Conservation (phyloP, 1,140 invertebrate genomes). For the Leptestheria dahalacensis region DNA sequence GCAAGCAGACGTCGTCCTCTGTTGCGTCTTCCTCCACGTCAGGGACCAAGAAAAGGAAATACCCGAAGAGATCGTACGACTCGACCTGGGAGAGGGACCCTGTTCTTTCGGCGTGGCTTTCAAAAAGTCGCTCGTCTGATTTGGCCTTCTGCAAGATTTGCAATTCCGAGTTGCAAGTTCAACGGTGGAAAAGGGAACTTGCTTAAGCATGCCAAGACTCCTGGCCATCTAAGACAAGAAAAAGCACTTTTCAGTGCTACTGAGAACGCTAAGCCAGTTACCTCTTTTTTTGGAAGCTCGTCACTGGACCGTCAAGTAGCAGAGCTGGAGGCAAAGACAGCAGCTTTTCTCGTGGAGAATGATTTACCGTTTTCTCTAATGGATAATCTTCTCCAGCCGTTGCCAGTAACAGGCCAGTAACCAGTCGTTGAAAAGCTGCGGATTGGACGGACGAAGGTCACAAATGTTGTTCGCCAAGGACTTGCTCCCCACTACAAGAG, state of each 20-base stretch:
- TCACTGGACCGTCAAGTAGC: background rate
- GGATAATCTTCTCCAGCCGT: background rate
- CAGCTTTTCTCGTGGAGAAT: background rate
- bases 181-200: background rate
- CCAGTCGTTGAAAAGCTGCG: background rate
- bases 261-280: background rate
- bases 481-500: background rate
- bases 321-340: slow-evolving; percentile 2
- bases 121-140: background rate
- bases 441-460: background rate
- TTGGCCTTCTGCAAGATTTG: background rate
- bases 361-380: slow-evolving; percentile 2
- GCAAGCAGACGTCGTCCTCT: too few species aligned
- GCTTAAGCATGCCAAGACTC: background rate
- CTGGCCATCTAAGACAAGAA: background rate
- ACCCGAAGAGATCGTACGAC: background rate
- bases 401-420: background rate
- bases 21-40: background rate
- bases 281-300: background rate
- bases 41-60: background rate
- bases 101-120: background rate
- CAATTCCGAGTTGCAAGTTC: background rate
- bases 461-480: background rate
- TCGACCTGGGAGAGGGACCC: background rate
- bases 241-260: background rate